A percentile compares a stretch with the other conserved stretches of the same genome.
Conservation (phyloP, 1,140 invertebrate genomes). For the Diuraphis noxia region DNA sequence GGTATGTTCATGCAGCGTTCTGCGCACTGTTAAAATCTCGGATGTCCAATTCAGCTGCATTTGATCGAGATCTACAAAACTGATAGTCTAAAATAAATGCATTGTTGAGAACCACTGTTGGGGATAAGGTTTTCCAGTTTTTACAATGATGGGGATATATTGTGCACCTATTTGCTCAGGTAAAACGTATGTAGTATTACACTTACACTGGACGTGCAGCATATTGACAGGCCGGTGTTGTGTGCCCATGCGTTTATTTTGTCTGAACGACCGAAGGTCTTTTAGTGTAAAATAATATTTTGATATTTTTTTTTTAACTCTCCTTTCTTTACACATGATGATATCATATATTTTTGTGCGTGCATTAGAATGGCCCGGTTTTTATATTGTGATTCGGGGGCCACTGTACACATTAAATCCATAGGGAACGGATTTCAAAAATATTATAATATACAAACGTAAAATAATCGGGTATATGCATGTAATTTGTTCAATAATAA, state of each 20-base stretch:
- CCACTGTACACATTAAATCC: background rate
- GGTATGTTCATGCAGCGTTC: background rate
- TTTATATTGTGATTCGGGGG: background rate
- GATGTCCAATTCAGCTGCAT: background rate
- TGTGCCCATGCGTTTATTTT: background rate
- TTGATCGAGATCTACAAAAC: conserved; percentile 1
- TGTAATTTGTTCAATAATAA: background rate
- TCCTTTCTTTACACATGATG: background rate
- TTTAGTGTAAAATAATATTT: conserved; percentile 26
- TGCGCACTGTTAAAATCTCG: background rate
- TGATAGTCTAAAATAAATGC: background rate
- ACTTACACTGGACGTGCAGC: background rate
- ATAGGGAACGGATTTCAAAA: background rate
- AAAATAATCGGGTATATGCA: background rate
- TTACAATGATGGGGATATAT: background rate
- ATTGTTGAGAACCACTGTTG: conserved; percentile 13
- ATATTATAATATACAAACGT: background rate
- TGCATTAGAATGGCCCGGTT: background rate
- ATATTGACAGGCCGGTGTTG: conserved; percentile 6
- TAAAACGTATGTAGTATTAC: conserved; percentile 31
- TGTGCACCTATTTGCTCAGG: background rate
- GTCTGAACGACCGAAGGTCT: conserved; percentile 12
- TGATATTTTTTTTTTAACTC: conserved; percentile 11
- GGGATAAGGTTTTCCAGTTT: background rate
- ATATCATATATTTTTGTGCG: background rate